Evolutionary conservation across 2,113 vertebrate species (phyloP).

Genomic region (Zapus hudsonius): DNA sequence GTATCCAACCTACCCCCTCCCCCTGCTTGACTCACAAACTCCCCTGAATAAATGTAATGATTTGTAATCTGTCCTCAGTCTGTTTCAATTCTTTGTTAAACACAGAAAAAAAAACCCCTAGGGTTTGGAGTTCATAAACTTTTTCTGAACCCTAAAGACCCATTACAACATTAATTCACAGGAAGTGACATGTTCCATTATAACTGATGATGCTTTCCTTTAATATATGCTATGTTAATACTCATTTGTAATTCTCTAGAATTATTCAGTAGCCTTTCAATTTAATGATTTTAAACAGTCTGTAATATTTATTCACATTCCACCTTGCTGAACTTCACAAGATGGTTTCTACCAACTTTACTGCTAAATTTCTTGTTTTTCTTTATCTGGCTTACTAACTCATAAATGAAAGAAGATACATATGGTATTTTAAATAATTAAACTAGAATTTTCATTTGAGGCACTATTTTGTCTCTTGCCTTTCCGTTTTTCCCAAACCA

Average conservation of each 20-base stretch:
- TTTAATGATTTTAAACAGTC: slow-evolving; percentile 37
- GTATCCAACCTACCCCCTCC: too few relatives aligned
- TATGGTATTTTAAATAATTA: slow-evolving; percentile 22
- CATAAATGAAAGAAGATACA: slow-evolving; percentile 13
- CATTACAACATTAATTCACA: background rate
- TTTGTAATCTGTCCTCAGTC: too few relatives aligned
- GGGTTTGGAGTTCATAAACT: too few relatives aligned
- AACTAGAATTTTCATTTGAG: slow-evolving; percentile 21
- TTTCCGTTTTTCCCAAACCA: background rate
- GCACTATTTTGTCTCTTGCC: background rate
- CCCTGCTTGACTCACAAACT: too few relatives aligned
- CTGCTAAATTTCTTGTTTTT: slow-evolving; percentile 11
- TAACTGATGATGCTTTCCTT: background rate
- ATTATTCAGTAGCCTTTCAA: background rate
- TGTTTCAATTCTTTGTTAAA: too few relatives aligned
- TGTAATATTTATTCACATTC: background rate
- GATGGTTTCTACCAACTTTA: background rate
- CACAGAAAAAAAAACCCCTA: too few relatives aligned
- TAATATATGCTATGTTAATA: background rate
- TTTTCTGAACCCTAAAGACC: too few relatives aligned
- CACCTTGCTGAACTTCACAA: background rate
- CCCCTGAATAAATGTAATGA: too few relatives aligned
- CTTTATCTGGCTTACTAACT: background rate
- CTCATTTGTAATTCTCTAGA: background rate
- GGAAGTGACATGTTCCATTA: background rate